A percentile compares a stretch with the other conserved stretches of the same genome.
phyloP scores from a whole-genome alignment of 2,888 invertebrate genomes.

The Mellilla xanthometata region DNA sequence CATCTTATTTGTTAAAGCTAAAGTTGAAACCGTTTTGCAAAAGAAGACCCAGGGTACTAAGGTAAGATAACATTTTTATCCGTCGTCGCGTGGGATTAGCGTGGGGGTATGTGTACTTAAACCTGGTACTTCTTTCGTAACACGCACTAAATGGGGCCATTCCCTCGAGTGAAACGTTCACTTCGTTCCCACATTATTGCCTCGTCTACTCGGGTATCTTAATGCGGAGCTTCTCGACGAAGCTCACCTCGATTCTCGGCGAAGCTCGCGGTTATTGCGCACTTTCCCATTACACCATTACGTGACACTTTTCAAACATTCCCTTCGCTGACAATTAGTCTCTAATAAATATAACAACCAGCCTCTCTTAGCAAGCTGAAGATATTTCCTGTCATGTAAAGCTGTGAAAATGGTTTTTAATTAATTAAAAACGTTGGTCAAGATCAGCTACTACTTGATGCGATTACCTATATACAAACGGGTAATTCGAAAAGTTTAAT shows the following conservation, averaged over 20 bases:
- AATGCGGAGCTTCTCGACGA: constrained; percentile 53
- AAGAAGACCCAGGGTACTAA: too few relatives aligned
- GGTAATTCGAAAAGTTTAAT: constrained; percentile 42
- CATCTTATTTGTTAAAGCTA: constrained; percentile 39
- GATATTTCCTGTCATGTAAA: background rate
- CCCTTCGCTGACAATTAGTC: constrained; percentile 28
- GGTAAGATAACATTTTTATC: too few relatives aligned
- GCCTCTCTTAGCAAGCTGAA: constrained; percentile 1
- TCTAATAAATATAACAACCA: constrained; percentile 24
- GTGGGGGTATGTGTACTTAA: too few relatives aligned
- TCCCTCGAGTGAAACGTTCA: constrained; percentile 59
- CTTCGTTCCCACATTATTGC: constrained; percentile 64
- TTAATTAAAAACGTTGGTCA: constrained; percentile 7
- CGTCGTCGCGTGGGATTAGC: too few relatives aligned
- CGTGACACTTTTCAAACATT: constrained; percentile 45
- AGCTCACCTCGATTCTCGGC: constrained; percentile 54
- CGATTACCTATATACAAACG: too few relatives aligned
- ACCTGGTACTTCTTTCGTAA: too few relatives aligned
- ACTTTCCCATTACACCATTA: constrained; percentile 60
- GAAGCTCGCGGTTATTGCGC: constrained; percentile 52
- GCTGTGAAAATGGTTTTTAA: constrained; percentile 10
- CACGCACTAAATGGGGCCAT: constrained; percentile 36
- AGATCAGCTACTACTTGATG: too few relatives aligned
- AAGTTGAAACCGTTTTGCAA: constrained; percentile 21
- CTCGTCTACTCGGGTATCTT: constrained; percentile 55